Conservation (phyloP, 2,797 vertebrate genomes). For the Ciconia nigra region DNA sequence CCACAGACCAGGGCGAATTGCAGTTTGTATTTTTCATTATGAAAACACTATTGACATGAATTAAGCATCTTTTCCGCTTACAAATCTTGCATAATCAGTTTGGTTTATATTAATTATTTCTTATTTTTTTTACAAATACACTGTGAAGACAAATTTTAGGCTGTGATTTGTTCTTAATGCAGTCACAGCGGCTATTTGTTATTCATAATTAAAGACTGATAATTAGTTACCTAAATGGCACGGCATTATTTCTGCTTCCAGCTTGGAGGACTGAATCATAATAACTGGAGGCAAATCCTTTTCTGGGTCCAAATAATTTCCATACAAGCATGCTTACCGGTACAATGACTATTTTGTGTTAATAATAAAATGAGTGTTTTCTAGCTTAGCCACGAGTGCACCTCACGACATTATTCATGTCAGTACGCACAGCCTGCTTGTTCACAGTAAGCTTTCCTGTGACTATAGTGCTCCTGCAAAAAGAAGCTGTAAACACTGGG, state of each 20-base stretch:
- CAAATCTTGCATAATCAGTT: background rate
- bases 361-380: background rate
- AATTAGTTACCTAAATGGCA: background rate
- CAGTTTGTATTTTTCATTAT: background rate
- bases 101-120: background rate
- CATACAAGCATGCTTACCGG: fast-evolving
- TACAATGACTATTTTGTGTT: background rate
- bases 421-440: background rate
- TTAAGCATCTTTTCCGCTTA: background rate
- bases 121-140: background rate
- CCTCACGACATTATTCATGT: background rate
- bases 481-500: background rate
- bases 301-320: background rate
- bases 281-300: background rate
- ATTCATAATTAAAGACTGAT: background rate
- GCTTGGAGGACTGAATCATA: background rate
- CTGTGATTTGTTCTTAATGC: background rate
- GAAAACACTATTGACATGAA: background rate
- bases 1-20: background rate
- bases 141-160: background rate
- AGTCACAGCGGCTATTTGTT: background rate
- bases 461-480: background rate
- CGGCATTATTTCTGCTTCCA: background rate
- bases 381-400: background rate
- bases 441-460: background rate